These are phyloP conservation scores for Nebria brevicollis DNA, from an alignment of 2,888 invertebrate species.

Conservation along the genomic window DNA sequence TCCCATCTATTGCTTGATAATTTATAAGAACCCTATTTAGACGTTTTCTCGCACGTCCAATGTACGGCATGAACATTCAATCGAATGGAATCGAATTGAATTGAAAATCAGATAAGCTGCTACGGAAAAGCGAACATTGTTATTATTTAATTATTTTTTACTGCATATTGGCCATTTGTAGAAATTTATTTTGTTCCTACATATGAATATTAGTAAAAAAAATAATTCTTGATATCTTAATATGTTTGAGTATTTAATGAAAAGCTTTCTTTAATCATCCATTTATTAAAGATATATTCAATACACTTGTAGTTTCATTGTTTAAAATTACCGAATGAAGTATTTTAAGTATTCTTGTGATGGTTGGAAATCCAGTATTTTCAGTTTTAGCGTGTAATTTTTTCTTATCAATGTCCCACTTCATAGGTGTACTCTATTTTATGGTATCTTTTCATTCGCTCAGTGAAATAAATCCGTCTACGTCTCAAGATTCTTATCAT, in stretches of 20 bases:
- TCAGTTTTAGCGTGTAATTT: background rate
- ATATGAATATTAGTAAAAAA: background rate
- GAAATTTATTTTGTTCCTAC: background rate
- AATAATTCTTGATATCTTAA: background rate
- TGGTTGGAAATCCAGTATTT: background rate
- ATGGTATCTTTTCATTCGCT: background rate
- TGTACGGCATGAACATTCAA: background rate
- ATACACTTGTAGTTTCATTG: background rate
- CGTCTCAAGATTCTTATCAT: background rate
- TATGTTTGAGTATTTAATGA: background rate
- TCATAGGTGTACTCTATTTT: background rate
- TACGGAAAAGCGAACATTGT: background rate
- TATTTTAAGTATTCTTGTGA: background rate
- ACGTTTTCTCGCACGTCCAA: background rate
- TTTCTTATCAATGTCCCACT: background rate
- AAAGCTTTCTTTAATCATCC: background rate
- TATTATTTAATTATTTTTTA: background rate
- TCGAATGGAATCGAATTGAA: slow-evolving; percentile 6
- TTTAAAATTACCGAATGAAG: background rate
- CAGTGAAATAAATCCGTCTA: background rate
- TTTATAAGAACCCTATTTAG: background rate
- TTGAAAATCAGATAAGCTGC: slow-evolving; percentile 14
- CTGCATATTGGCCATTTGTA: background rate
- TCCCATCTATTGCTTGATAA: background rate
- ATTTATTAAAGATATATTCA: background rate